These are phyloP conservation scores for Trinorchestia longiramus DNA, from an alignment of 1,140 invertebrate species.

Conservation along the genomic window DNA sequence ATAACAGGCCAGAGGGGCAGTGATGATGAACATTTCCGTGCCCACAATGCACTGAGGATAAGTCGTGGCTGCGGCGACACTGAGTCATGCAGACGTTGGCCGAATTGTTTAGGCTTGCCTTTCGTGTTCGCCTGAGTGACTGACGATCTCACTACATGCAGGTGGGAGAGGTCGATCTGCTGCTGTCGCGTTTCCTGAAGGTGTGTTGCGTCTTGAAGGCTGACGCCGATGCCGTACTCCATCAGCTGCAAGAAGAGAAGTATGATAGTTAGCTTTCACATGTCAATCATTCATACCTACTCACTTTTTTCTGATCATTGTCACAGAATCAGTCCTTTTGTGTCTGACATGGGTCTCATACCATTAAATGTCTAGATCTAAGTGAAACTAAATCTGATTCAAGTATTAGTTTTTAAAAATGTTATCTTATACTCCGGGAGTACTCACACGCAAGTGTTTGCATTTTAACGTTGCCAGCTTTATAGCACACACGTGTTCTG, in stretches of 20 bases:
- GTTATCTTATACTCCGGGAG: too few species aligned
- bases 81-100: too few species aligned
- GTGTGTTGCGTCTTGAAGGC: constrained; percentile 66
- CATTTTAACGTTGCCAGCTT: too few species aligned
- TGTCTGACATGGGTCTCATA: neutral
- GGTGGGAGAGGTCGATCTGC: constrained; percentile 63
- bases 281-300: neutral
- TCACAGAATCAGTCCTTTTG: neutral
- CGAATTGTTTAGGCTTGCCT: neutral
- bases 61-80: neutral
- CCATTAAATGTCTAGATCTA: too few species aligned
- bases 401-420: too few species aligned
- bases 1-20: neutral
- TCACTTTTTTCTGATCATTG: neutral
- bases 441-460: too few species aligned
- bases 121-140: neutral
- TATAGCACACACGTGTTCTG: too few species aligned
- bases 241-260: constrained; percentile 65
- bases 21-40: neutral
- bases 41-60: neutral
- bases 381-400: too few species aligned
- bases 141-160: constrained; percentile 56
- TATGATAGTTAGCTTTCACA: neutral
- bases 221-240: constrained; percentile 62
- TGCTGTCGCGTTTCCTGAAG: constrained; percentile 65